Conservation (phyloP, 2,797 vertebrate species). For the Coracias cyanogaster region DNA sequence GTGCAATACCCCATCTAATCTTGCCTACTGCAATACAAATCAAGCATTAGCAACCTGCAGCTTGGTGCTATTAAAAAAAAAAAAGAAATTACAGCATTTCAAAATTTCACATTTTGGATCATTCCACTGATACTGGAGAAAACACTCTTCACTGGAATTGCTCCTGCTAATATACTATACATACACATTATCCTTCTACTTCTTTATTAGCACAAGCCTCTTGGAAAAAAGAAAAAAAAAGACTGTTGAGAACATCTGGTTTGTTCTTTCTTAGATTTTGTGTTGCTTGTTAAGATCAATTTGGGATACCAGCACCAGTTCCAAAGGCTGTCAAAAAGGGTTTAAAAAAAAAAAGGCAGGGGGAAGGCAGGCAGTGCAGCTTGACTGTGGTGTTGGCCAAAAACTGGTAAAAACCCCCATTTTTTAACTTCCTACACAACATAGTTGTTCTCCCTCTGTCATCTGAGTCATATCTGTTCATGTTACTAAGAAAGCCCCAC, state of each 20-base stretch:
- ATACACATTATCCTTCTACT: not conserved
- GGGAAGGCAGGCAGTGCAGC: not conserved
- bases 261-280: not conserved
- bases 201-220: not conserved
- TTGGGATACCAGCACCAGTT: not conserved
- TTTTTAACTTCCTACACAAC: conserved; percentile 46
- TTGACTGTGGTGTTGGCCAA: not conserved
- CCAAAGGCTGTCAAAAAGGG: not conserved
- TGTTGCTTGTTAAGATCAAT: not conserved
- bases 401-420: fast-evolving
- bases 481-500: conserved; percentile 44
- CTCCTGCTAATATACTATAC: not conserved
- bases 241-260: not conserved
- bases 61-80: not conserved
- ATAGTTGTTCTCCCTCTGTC: conserved; percentile 19
- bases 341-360: not conserved
- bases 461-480: conserved; percentile 56
- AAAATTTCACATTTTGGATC: not conserved
- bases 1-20: not conserved
- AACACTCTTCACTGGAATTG: not conserved
- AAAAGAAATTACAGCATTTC: not conserved
- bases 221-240: not conserved
- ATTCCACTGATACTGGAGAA: not conserved
- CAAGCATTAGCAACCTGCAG: not conserved
- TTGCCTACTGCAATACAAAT: not conserved